These are phyloP conservation scores for Noturus placidus DNA, from an alignment of 2,113 vertebrate genomes.

Conservation along the genomic window DNA sequence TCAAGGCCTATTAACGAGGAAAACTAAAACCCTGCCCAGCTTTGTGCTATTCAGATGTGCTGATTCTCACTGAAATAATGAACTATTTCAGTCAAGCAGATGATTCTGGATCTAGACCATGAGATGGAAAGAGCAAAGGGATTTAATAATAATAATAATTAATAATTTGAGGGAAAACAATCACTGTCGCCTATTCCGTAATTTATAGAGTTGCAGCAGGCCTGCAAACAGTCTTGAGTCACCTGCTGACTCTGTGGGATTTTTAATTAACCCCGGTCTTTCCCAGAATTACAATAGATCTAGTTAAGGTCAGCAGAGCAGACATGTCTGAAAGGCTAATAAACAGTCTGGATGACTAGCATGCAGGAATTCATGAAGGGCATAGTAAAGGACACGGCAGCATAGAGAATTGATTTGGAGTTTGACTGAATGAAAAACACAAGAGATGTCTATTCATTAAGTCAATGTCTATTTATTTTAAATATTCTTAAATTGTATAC, in stretches of 20 bases:
- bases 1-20: not conserved
- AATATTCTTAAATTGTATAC: not conserved
- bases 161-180: slow-evolving; percentile 10
- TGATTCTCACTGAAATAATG: slow-evolving; percentile 17
- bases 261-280: slow-evolving; percentile 33
- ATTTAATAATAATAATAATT: too few species aligned
- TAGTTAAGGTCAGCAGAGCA: slow-evolving; percentile 22
- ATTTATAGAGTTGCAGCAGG: slow-evolving; percentile 21
- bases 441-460: not conserved
- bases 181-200: slow-evolving; percentile 6
- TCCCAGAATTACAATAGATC: slow-evolving; percentile 23
- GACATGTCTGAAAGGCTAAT: slow-evolving; percentile 25
- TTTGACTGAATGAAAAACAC: slow-evolving; percentile 24
- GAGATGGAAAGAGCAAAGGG: not conserved
- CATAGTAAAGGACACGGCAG: not conserved
- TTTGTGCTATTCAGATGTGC: too few species aligned
- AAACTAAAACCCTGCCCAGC: not conserved
- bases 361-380: not conserved
- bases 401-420: slow-evolving; percentile 1
- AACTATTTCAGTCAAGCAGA: not conserved
- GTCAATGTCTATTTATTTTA: not conserved
- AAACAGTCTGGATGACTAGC: not conserved
- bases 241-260: slow-evolving; percentile 8
- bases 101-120: not conserved
- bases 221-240: slow-evolving; percentile 10